Base-by-base conservation (phyloP, 2,797 vertebrate genomes). In the Acanthornis magna region DNA sequence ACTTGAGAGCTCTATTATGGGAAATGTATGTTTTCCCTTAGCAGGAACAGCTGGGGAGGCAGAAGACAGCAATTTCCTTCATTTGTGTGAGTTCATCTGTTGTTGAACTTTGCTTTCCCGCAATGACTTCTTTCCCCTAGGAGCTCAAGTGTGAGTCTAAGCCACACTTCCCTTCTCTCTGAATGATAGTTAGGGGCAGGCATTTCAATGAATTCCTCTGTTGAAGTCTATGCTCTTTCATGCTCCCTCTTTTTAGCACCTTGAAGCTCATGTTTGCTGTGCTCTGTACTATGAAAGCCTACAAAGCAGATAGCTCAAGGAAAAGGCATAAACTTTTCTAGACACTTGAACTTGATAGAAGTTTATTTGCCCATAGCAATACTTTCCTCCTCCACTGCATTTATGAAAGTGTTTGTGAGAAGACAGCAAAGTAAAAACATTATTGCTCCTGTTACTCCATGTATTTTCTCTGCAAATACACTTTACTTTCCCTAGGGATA, bases 381-480 rank as follows among this genome's bases (percentile, higher is more conserved):
- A 26, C 27, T 62, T 88, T 88, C 70, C 34, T 81, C 11, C 45
- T 84, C n/a, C 53, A 30, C 55, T 78, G 45, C 58, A 25, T 76
- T 84, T 76, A 57, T 89, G n/a, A 61, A 88, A 68, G 34, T 36
- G 8, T 91, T 94, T 86, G 45, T 68, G 45, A 58, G 48, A 92
- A 79, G 34, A 82, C 38, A 70, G 38, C 51, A 79, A 93, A 91
- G 47, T 73, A 95, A 95, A 93, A 61, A 79, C 10, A 45, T 83
- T 78, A 50, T 62, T 90, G 16, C 26, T 91, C 20, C 43, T 70
- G 21, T 86, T 89, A 62, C 23, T 89, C 43, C 43, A n/a, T 67
- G 60, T 65, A 72, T 90, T 92, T 88, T 88, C 71, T 91, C 63
- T 94, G 79, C 47, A 91, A 93, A 89, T 88, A 89, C n/a, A 40